phyloP scores from a whole-genome alignment of 2,888 invertebrate species.

The Masnerella sp. region DNA sequence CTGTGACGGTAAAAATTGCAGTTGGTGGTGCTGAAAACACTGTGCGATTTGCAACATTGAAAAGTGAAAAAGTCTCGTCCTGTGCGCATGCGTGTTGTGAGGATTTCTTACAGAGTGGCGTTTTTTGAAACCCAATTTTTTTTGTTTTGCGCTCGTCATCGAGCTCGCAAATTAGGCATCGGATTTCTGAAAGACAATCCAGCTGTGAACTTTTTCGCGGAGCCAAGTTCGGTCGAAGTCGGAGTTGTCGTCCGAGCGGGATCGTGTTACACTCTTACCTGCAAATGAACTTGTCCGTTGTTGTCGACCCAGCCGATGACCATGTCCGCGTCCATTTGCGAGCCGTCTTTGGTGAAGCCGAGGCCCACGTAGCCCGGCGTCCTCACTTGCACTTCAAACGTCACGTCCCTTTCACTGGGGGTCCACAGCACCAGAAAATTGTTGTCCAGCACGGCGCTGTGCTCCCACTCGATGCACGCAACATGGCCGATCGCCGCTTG shows the following conservation, averaged over 20 bases:
- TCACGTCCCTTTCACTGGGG: conserved; percentile 85
- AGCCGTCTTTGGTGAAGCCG: conserved; percentile 89
- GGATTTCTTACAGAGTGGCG: too few species aligned
- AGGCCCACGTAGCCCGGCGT: conserved; percentile 92
- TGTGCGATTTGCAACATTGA: not conserved
- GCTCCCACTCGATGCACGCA: conserved; percentile 79
- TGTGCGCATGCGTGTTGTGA: too few species aligned
- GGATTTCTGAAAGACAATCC: conserved; percentile 41
- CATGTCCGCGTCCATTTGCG: conserved; percentile 90
- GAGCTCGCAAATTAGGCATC: too few species aligned
- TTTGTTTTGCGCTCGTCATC: too few species aligned
- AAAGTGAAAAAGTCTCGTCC: too few species aligned
- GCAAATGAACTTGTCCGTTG: conserved; percentile 87
- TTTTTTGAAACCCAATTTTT: too few species aligned
- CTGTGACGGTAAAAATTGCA: too few species aligned
- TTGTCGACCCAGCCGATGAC: conserved; percentile 92
- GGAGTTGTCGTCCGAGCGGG: not conserved
- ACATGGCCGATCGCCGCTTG: conserved; percentile 64
- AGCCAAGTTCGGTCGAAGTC: conserved; percentile 5
- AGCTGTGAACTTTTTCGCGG: conserved; percentile 40
- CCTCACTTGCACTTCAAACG: conserved; percentile 89
- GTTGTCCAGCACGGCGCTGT: conserved; percentile 80
- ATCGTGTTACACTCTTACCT: conserved; percentile 81
- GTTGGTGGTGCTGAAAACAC: conserved; percentile 28
- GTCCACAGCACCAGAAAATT: conserved; percentile 85